phyloP scores from a whole-genome alignment of 2,113 vertebrate genomes.

The Pao palembangensis region DNA sequence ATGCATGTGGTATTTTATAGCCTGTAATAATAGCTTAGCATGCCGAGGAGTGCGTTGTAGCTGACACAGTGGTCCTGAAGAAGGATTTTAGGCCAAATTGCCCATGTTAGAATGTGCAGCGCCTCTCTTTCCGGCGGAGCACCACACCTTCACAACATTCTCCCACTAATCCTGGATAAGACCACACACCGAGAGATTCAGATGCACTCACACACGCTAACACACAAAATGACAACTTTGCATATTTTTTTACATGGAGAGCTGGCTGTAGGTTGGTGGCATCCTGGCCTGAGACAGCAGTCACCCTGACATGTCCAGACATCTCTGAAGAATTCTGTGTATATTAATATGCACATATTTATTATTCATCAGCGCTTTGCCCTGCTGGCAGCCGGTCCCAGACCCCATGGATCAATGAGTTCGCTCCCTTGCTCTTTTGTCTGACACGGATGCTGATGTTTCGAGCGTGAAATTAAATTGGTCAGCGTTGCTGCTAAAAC shows the following conservation, averaged over 20 bases:
- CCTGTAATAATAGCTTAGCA: constrained; percentile 1
- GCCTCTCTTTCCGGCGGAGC: constrained; percentile 47
- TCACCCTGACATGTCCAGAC: constrained; percentile 55
- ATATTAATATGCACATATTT: constrained; percentile 65
- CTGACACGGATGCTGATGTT: constrained; percentile 73
- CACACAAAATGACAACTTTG: constrained; percentile 39
- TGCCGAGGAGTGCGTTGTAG: constrained; percentile 19
- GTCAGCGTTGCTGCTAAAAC: constrained; percentile 56
- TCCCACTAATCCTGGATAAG: constrained; percentile 69
- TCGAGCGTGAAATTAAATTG: constrained; percentile 75
- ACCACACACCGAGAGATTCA: constrained; percentile 40
- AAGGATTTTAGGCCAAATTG: constrained; percentile 65
- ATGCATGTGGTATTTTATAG: neutral
- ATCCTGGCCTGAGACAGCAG: constrained; percentile 52
- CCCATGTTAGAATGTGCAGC: constrained; percentile 60
- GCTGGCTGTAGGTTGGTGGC: constrained; percentile 46
- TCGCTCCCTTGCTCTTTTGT: constrained; percentile 57
- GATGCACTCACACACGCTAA: constrained; percentile 18
- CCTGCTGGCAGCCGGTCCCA: constrained; percentile 65
- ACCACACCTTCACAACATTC: constrained; percentile 37
- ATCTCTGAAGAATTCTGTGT: constrained; percentile 53
- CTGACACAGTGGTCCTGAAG: constrained; percentile 32
- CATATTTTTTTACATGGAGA: constrained; percentile 13
- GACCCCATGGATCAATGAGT: constrained; percentile 63
- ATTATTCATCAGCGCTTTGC: constrained; percentile 69